Evolutionary conservation across 2,797 vertebrate genomes (phyloP).

Genomic region (Pangasius macronema): DNA sequence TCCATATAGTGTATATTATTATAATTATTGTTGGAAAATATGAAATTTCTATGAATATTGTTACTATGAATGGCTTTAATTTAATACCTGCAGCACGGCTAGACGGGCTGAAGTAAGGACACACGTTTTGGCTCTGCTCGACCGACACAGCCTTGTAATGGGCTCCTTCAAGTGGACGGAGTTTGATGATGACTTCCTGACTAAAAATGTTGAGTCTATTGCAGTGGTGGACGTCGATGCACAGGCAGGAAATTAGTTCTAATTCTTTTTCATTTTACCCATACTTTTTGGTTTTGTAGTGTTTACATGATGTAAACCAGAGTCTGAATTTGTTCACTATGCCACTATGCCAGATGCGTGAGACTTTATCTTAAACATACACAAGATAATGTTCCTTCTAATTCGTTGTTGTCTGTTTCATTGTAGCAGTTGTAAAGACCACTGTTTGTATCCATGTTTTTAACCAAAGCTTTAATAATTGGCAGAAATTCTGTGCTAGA

Average conservation of each 20-base stretch:
- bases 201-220: slow-evolving; percentile 85
- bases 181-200: slow-evolving; percentile 89
- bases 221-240: slow-evolving; percentile 82
- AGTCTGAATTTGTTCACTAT: no score
- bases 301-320: neutral
- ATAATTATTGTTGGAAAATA: neutral
- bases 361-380: neutral
- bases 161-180: slow-evolving; percentile 91
- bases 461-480: neutral
- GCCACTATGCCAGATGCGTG: neutral
- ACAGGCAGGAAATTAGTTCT: slow-evolving; percentile 54
- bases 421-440: neutral
- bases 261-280: neutral
- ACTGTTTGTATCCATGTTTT: neutral
- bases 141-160: slow-evolving; percentile 85
- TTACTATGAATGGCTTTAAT: neutral
- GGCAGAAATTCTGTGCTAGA: neutral
- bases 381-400: neutral
- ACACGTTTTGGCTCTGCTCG: slow-evolving; percentile 81
- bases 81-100: slow-evolving; percentile 76
- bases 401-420: neutral
- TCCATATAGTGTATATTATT: no score
- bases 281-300: neutral
- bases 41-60: neutral
- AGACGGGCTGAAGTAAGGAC: slow-evolving; percentile 81